These are phyloP conservation scores for Holotrichia oblita DNA, from an alignment of 1,140 invertebrate genomes.

Conservation along the genomic window DNA sequence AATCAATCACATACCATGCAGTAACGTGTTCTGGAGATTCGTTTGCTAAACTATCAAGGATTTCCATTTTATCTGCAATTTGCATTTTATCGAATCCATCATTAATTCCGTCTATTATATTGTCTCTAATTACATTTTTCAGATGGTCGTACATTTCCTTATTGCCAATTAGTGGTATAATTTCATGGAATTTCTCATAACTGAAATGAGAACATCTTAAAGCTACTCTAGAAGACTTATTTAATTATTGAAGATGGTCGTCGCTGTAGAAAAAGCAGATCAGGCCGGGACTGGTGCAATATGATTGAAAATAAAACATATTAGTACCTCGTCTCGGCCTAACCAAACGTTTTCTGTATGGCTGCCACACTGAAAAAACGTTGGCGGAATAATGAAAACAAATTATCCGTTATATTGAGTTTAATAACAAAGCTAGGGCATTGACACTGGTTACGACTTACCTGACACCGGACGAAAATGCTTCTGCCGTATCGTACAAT, in stretches of 20 bases:
- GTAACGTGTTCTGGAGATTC: not conserved
- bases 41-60: not conserved
- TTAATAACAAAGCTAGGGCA: slow-evolving; percentile 38
- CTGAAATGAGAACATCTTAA: slow-evolving; percentile 9
- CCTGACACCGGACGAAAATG: slow-evolving; percentile 11
- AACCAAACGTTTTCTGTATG: slow-evolving; percentile 32
- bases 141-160: not conserved
- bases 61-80: slow-evolving; percentile 11
- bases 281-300: slow-evolving; percentile 40
- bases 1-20: not conserved
- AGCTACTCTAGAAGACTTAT: not conserved
- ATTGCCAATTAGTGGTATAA: not conserved
- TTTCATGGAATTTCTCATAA: not conserved
- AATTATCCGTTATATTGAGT: slow-evolving; percentile 34
- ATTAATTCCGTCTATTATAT: not conserved
- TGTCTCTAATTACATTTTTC: not conserved
- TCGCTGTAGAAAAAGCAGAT: not conserved
- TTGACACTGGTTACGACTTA: slow-evolving; percentile 27
- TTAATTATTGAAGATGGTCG: not conserved
- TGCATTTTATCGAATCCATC: slow-evolving; percentile 3
- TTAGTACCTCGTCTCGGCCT: slow-evolving; percentile 18
- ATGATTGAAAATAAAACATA: slow-evolving; percentile 32
- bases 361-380: not conserved
- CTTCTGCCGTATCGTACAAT: not conserved
- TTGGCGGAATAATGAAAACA: slow-evolving; percentile 26